phyloP scores from a whole-genome alignment of 2,797 vertebrate genomes.

The Clarias pachynema region DNA sequence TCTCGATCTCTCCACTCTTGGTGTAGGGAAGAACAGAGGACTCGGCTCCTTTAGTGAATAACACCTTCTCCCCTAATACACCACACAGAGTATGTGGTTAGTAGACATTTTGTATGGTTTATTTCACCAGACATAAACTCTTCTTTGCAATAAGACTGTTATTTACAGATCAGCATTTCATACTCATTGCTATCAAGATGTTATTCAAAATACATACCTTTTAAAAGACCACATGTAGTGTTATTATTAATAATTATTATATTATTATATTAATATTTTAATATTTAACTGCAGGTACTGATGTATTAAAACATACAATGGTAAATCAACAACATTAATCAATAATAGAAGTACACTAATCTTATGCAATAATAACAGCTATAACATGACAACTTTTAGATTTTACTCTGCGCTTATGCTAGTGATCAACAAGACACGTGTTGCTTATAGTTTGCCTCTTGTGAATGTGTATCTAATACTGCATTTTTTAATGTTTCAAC shows the following conservation, averaged over 20 bases:
- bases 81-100: not conserved
- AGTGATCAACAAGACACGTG: not conserved
- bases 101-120: not conserved
- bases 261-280: not conserved
- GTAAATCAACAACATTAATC: not conserved
- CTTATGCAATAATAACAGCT: not conserved
- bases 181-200: not conserved
- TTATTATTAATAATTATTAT: no score
- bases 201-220: not conserved
- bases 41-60: conserved; percentile 97
- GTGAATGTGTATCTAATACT: not conserved
- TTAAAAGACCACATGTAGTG: not conserved
- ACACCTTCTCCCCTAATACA: conserved; percentile 81
- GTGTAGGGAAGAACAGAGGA: conserved; percentile 89
- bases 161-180: not conserved
- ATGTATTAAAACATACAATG: no score
- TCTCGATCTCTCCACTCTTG: conserved; percentile 89
- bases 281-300: no score
- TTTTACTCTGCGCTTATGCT: not conserved
- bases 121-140: not conserved
- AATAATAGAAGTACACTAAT: not conserved
- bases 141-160: not conserved
- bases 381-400: not conserved
- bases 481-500: not conserved
- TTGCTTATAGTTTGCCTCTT: not conserved